A percentile compares a stretch with the other conserved stretches of the same genome.
Conservation (phyloP, 2,113 vertebrate species). For the Chaenocephalus aceratus region DNA sequence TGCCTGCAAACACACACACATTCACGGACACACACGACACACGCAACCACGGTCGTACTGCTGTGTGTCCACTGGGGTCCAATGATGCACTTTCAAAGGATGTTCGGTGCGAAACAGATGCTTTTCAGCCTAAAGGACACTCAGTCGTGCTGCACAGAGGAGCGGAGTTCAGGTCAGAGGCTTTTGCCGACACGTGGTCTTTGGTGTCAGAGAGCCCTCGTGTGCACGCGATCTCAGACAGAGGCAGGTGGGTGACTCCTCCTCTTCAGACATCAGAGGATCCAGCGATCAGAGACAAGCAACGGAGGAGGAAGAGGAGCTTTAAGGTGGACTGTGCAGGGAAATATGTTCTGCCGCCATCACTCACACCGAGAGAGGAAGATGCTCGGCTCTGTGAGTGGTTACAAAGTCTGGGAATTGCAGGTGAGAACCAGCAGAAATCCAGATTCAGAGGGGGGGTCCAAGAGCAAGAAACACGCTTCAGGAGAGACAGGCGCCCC, state of each 20-base stretch:
- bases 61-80: not conserved
- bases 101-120: not conserved
- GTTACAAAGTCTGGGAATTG: slow-evolving; percentile 63
- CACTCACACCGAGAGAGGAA: slow-evolving; percentile 2
- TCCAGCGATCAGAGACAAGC: slow-evolving; percentile 10
- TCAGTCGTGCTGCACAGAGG: not conserved
- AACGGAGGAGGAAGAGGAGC: slow-evolving; percentile 32
- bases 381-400: slow-evolving; percentile 50
- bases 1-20: slow-evolving; percentile 39
- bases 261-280: slow-evolving; percentile 45
- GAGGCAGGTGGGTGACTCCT: slow-evolving; percentile 36
- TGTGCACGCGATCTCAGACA: slow-evolving; percentile 11
- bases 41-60: not conserved
- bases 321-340: slow-evolving; percentile 16
- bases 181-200: slow-evolving; percentile 3
- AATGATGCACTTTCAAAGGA: slow-evolving; percentile 1
- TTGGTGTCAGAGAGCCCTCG: not conserved
- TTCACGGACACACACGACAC: slow-evolving; percentile 18
- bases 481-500: slow-evolving; percentile 68
- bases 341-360: slow-evolving; percentile 8
- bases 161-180: not conserved
- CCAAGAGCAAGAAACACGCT: slow-evolving; percentile 18
- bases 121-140: slow-evolving; percentile 2
- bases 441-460: slow-evolving; percentile 15
- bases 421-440: slow-evolving; percentile 21